Base-by-base conservation (phyloP, 2,797 vertebrate genomes). In the Miichthys miiuy region DNA sequence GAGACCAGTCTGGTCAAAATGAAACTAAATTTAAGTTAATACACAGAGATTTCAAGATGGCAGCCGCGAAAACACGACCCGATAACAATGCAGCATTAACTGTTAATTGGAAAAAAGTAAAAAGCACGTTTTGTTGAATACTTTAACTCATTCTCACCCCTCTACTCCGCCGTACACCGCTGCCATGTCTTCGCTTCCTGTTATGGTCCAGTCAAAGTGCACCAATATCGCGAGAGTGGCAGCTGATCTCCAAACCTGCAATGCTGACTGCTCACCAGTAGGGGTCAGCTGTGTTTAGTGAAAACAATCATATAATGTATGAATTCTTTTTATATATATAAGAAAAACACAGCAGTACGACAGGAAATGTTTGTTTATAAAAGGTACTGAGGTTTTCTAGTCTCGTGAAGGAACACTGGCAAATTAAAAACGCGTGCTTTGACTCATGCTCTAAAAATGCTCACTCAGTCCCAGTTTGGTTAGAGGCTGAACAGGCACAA, bases 81-180 rank as follows among this genome's bases (percentile, higher is more conserved):
- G 13, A 14, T 38, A 14, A 14, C 12, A 14, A 44, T 3, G 3
- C 0, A 47, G 0, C 0, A 0, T 20, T 14, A 0, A 41, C 1
- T 38, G 3, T 3, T 9, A 18, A 20, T 21, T 73, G 17, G 17
- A 58, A 72, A 38, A 0, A 34, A 9, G 0, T 0, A 9, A 6
- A 46, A 50, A 0, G 6, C 1, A 21, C 6, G 5, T 38, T 71
- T 42, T 21, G 0, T 14, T 27, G 5, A n/a, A 41, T 25, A 64
- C 25, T 75, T 77, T 2, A 61, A 76, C 0, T 74, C 5, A 61
- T 81, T 85, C 93, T 95, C n/a, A 95, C 95, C 95, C 95, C 14
- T 96, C 95, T 13, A 96, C 91, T 70, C 95, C 95, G 1, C 95
- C 95, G 85, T 92, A 95, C 73, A 96, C 93, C 0, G 78, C 18